These are phyloP conservation scores for Atta colombica DNA, from an alignment of 1,140 invertebrate species.

Conservation along the genomic window DNA sequence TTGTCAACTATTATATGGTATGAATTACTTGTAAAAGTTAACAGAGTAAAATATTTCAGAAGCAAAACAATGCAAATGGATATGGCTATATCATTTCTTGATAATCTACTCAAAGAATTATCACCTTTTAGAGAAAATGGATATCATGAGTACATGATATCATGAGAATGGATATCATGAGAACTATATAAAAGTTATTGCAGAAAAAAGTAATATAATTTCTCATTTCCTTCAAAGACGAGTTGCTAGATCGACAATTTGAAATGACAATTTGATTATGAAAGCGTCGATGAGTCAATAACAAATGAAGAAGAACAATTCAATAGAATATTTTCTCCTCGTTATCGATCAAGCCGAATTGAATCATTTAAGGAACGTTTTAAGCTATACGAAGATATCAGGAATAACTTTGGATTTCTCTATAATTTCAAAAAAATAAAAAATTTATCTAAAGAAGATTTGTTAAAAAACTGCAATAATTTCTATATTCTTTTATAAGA, in stretches of 20 bases:
- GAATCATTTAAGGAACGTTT: not conserved
- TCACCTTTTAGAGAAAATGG: slow-evolving; percentile 18
- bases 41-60: not conserved
- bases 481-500: not conserved
- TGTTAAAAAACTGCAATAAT: not conserved
- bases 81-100: not conserved
- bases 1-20: slow-evolving; percentile 5
- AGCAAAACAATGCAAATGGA: not conserved
- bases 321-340: not conserved
- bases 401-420: not conserved
- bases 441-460: not conserved
- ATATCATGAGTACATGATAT: too few relatives aligned
- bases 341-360: not conserved
- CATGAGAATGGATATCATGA: too few relatives aligned
- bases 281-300: not conserved
- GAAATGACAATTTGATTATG: not conserved
- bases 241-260: not conserved
- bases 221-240: not conserved
- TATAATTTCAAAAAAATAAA: not conserved
- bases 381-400: not conserved
- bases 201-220: slow-evolving; percentile 7
- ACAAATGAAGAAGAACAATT: not conserved
- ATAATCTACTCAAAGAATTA: not conserved
- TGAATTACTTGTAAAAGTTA: slow-evolving; percentile 11
- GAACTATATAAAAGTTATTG: not conserved